phyloP scores from a whole-genome alignment of 2,888 invertebrate genomes.

The Gnatocerus cornutus region DNA sequence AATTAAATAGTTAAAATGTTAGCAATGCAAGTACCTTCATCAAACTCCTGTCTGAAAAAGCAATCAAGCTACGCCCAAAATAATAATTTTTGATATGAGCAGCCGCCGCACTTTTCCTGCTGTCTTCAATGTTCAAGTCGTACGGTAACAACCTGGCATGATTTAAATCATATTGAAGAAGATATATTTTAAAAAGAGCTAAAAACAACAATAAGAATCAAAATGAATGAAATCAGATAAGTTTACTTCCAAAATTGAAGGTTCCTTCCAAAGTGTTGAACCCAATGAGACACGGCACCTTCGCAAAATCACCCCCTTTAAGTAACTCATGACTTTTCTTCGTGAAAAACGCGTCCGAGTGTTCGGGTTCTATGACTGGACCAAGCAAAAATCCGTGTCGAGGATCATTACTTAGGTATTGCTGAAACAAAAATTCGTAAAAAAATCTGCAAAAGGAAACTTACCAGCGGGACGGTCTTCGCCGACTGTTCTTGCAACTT shows the following conservation, averaged over 20 bases:
- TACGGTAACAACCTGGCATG: constrained; percentile 69
- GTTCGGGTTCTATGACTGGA: constrained; percentile 52
- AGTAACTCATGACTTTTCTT: constrained; percentile 51
- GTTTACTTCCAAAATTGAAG: constrained; percentile 25
- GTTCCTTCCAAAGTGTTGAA: constrained; percentile 72
- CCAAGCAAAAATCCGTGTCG: constrained; percentile 52
- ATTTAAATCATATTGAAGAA: constrained; percentile 70
- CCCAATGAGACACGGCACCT: constrained; percentile 73
- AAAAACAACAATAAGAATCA: too few species aligned
- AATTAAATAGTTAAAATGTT: not conserved
- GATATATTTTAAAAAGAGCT: constrained; percentile 68
- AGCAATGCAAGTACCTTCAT: constrained; percentile 37
- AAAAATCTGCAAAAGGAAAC: not conserved
- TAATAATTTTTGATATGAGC: constrained; percentile 43
- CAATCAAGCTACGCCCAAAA: constrained; percentile 48
- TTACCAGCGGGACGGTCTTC: constrained; percentile 38
- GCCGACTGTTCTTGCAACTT: constrained; percentile 49
- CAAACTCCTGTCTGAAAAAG: constrained; percentile 45
- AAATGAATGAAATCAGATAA: constrained; percentile 20
- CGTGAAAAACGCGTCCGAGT: constrained; percentile 51
- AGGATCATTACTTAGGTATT: constrained; percentile 37
- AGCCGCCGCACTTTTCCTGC: constrained; percentile 40
- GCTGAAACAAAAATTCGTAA: constrained; percentile 25
- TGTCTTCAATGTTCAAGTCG: constrained; percentile 56
- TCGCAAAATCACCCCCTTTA: constrained; percentile 49